Base-by-base conservation (phyloP, 2,888 invertebrate species). In the Macropis europaea region DNA sequence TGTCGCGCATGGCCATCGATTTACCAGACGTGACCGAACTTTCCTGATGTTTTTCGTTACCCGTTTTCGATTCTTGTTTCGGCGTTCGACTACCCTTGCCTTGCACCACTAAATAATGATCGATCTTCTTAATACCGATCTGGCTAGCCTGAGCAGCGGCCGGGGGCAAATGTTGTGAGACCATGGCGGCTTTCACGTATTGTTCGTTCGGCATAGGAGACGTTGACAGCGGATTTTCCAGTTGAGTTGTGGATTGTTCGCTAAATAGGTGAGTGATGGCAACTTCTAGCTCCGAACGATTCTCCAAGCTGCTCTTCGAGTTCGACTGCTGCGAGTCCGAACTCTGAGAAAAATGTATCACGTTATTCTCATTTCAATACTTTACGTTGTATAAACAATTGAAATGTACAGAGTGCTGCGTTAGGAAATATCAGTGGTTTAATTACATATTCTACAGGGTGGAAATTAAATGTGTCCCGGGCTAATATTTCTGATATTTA, bases 231-330 rank as follows among this genome's bases (percentile, higher is more conserved):
- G 76, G 68, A 9, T 86, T 86, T 2, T 88, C 85, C 6, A 88
- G 83, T 13, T 87, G 87, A 13, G 91, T 90, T 1, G 91, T 90
- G 38, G 92, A 86, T 15, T 91, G 75, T 61, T 89, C 89, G 72
- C 93, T 92, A 72, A 94, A 92, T 40, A 96, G 90, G 84, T 95
- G 93, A 84, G 94, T 92, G 32, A 96, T 94, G 54, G 95, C 95
- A 56, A 93, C 92, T 84, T 95, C 94, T 54, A 96, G 86, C 63
- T 93, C 92, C 67, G 92, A 91, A 0, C 95, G 95, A 90, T 95
- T 94, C 85, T 95, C 95, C 0, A 95, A 93, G 0, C 92, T 92
- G 38, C 92, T 88, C 42, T 82, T 82, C 3, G 91, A 73, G 45
- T 88, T 87, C n/a, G 81, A 71, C 4, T 67, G 47, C 53, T 86